Conservation (phyloP, 2,113 vertebrate genomes). For the Bostrychus sinensis region DNA sequence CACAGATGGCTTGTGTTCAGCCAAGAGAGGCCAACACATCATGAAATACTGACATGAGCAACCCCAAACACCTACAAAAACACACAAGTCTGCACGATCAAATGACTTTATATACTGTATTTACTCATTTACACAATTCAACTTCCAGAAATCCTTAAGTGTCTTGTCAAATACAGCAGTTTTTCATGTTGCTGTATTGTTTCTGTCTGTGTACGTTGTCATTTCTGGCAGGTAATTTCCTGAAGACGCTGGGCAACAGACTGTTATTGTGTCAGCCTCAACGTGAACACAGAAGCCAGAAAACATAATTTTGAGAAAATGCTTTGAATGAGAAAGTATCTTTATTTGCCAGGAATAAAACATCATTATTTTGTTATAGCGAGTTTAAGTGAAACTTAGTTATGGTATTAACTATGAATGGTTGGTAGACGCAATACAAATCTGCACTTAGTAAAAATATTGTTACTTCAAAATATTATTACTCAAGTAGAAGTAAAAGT, state of each 20-base stretch:
- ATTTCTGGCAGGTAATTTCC: slow-evolving; percentile 29
- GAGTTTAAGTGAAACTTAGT: too few relatives aligned
- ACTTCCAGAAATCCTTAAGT: background rate
- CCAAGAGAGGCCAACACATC: slow-evolving; percentile 61
- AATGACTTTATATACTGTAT: slow-evolving; percentile 1
- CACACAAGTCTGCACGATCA: slow-evolving; percentile 17
- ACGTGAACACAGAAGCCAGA: background rate
- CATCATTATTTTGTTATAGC: background rate
- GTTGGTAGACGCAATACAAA: too few relatives aligned
- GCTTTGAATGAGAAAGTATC: background rate
- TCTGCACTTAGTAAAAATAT: too few relatives aligned
- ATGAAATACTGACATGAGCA: slow-evolving; percentile 44
- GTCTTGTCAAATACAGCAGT: background rate
- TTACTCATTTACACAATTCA: background rate
- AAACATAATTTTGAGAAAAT: background rate
- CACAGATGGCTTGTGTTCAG: slow-evolving; percentile 69
- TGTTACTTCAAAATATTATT: too few relatives aligned
- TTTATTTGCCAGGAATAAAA: background rate
- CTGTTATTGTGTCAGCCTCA: background rate
- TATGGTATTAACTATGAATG: too few relatives aligned
- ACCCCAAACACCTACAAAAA: slow-evolving; percentile 21
- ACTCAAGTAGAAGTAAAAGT: too few relatives aligned
- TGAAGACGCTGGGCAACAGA: background rate
- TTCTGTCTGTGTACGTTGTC: background rate
- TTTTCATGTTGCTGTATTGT: slow-evolving; percentile 17